Evolutionary conservation across 2,888 invertebrate genomes (phyloP).

Genomic region (Dugesia japonica): DNA sequence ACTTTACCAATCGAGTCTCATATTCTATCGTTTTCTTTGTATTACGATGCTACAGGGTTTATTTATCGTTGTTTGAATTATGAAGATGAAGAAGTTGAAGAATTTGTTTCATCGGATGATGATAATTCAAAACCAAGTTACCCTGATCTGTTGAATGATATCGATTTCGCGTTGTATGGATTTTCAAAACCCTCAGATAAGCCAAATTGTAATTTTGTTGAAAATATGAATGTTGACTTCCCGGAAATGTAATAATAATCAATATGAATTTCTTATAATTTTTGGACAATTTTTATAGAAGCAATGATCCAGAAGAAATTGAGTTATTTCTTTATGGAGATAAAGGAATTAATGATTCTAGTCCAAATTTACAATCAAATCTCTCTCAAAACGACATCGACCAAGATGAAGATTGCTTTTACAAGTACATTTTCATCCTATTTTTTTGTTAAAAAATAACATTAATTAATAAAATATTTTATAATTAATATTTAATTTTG

Average conservation of each 20-base stretch:
- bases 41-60: not conserved
- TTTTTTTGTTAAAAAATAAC: not conserved
- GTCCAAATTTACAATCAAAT: not conserved
- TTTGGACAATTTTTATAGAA: not conserved
- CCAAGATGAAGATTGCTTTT: not conserved
- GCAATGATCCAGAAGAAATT: not conserved
- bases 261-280: no score
- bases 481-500: no score
- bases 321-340: slow-evolving; percentile 7
- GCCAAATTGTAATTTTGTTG: not conserved
- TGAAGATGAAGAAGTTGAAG: not conserved
- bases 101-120: not conserved
- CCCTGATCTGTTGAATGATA: not conserved
- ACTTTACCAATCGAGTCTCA: not conserved
- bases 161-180: not conserved
- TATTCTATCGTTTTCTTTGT: not conserved
- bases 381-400: not conserved
- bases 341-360: slow-evolving; percentile 6
- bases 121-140: not conserved
- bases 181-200: not conserved
- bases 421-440: not conserved
- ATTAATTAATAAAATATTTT: no score
- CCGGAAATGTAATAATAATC: not conserved
- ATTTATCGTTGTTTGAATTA: not conserved
- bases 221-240: not conserved